Base-by-base conservation (phyloP, 2,888 invertebrate species). In the Ypsolopha sequella region DNA sequence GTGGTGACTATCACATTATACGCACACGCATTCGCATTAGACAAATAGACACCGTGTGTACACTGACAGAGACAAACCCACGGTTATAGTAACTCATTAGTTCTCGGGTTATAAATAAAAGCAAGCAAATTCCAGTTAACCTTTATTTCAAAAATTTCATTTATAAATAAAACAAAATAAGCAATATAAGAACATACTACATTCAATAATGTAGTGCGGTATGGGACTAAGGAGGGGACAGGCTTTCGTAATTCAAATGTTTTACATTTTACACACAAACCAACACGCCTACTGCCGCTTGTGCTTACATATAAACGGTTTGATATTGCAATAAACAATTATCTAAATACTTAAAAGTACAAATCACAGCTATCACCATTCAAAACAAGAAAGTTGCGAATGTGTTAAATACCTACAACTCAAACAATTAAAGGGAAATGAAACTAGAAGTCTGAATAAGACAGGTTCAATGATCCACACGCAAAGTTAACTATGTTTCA, bases 151-250 rank as follows among this genome's bases (percentile, higher is more conserved):
- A 73, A 70, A 67, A 62, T 69, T 69, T 76, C 61, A 64, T 68
- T 72, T 65, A 76, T 76, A 76, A 77, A 77, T 77, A 70, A 78
- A 78, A 78, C 75, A 74, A 76, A 73, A 71, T 74, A 73, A 72
- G 76, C 73, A 73, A 71, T 50, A 69, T 65, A 66, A 65, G 61
- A 67, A 66, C 69, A 69, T 68, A 64, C 65, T 72, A 64, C 64
- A 51, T n/a, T 33, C 39, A 51, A 50, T 35, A 50, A 43, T 24
- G 35, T 35, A 43, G 41, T 45, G 46, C 51, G 45, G 39, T 11
- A 50, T 45, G 41, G 44, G 41, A 51, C 48, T 47, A 35, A 34
- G 13, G 41, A n/a, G 33, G 39, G 38, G 50, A 45, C 53, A 51
- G 41, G 3, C 38, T 3, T 50, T 33, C 38, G 52, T 54, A 36